These are phyloP conservation scores for Gonocerus acuteangulatus DNA, from an alignment of 2,888 invertebrate species.

Conservation along the genomic window DNA sequence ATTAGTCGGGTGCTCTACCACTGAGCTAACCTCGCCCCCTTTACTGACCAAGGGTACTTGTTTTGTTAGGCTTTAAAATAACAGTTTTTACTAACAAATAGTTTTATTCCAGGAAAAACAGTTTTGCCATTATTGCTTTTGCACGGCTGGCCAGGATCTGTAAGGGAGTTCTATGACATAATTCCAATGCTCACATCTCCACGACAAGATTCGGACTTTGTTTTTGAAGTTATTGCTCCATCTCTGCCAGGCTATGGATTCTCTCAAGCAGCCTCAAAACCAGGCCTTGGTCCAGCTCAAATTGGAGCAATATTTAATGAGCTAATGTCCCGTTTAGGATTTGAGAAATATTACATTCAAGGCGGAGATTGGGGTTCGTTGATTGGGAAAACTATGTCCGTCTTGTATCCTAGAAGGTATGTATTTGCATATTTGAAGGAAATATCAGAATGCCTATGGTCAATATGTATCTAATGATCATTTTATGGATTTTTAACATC, in stretches of 20 bases:
- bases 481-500: background rate
- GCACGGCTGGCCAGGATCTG: conserved; percentile 82
- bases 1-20: no score
- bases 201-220: conserved; percentile 49
- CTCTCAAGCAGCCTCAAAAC: conserved; percentile 55
- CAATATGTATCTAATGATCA: background rate
- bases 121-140: conserved; percentile 61
- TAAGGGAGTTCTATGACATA: conserved; percentile 70
- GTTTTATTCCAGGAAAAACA: conserved; percentile 40
- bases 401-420: conserved; percentile 53
- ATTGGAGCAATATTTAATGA: conserved; percentile 55
- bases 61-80: no score
- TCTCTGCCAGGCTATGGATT: conserved; percentile 64
- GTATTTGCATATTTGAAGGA: background rate
- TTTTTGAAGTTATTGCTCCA: conserved; percentile 59
- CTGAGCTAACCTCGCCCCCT: no score
- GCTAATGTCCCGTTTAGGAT: conserved; percentile 63
- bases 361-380: conserved; percentile 77
- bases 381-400: conserved; percentile 56
- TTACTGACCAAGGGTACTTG: no score
- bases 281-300: conserved; percentile 53
- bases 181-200: conserved; percentile 57
- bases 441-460: background rate
- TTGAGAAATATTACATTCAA: conserved; percentile 59
- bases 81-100: no score